Evolutionary conservation across 1,140 invertebrate species (phyloP), one percentile per base, ranked within the genome.

Genomic region (Atta colombica): DNA sequence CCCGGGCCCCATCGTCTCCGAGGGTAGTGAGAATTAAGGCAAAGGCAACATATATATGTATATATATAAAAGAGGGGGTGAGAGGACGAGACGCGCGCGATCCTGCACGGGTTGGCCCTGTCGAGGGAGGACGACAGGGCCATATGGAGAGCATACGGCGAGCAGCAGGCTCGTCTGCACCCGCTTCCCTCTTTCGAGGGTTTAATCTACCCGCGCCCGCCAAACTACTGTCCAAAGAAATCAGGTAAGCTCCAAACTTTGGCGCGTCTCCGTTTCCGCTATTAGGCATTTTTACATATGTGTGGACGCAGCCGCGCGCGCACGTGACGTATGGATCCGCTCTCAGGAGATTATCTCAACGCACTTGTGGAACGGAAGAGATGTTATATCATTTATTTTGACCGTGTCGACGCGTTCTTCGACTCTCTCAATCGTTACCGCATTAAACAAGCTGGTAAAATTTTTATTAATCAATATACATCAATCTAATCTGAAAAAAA

Each of bases 91-190:
- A 55, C 77, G 86, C 82, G 72, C 84, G 69, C 85, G 78, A 88
- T 85, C 80, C 85, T 91, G 45, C 82, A 86, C 89, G 90, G 89
- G 90, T 89, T 85, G 87, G 74, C 75, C 68, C 72, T 90, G 93
- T 91, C 91, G 92, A 91, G 90, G 91, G 91, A 93, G 91, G 91
- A 90, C 87, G 91, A 91, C 89, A 69, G 86, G 90, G 91, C 94
- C 95, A 95, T 95, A 95, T 95, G 95, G 95, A 92, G 93, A 95
- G 94, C 95, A 95, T 94, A 95, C 95, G 95, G 95, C 82, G 88
- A 95, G 94, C 92, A 91, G 88, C 92, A 91, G 88, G 92, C 88
- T 74, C 69, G 31, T 82, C 80, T 82, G 80, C 88, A 90, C 86
- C 90, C 89, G 85, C 84, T 93, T 89, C 91, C 90, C 93, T 90